Evolutionary conservation across 1,140 invertebrate species (phyloP).

Genomic region (Littorina saxatilis): DNA sequence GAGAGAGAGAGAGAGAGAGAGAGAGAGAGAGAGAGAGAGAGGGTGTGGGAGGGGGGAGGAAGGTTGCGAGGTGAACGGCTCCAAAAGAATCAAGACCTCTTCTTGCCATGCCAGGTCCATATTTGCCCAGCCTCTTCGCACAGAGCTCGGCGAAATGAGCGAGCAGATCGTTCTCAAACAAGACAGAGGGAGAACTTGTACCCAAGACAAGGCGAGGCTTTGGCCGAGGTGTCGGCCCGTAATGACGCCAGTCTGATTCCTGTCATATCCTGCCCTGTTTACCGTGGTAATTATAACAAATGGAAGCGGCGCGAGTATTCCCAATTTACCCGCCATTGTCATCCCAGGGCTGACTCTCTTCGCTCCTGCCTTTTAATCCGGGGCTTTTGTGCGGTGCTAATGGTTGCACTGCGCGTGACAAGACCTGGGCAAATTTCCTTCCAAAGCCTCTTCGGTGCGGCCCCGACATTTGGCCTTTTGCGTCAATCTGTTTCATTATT

Average conservation of each 20-base stretch:
- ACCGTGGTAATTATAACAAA: slow-evolving; percentile 42
- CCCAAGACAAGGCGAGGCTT: slow-evolving; percentile 25
- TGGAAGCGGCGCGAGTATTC: slow-evolving; percentile 29
- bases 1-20: slow-evolving; percentile 10
- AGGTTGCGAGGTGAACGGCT: neutral
- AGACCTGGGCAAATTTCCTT: neutral
- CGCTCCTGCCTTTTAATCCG: slow-evolving; percentile 28
- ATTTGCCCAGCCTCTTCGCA: slow-evolving; percentile 25
- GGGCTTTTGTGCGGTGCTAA: slow-evolving; percentile 35
- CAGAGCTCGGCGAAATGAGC: slow-evolving; percentile 34
- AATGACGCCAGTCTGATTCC: slow-evolving; percentile 31
- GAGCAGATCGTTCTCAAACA: slow-evolving; percentile 39
- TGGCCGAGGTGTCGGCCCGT: neutral
- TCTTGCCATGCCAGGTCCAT: slow-evolving; percentile 24
- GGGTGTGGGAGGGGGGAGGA: neutral
- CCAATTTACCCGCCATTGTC: slow-evolving; percentile 37
- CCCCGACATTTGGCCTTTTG: slow-evolving; percentile 34
- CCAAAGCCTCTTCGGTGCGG: too few species aligned
- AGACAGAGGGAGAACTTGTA: slow-evolving; percentile 33
- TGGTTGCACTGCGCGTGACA: slow-evolving; percentile 27
- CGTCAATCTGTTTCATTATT: slow-evolving; percentile 42
- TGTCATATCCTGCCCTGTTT: slow-evolving; percentile 34
- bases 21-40: neutral
- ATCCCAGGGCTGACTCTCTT: neutral
- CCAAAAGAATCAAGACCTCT: slow-evolving; percentile 4